Evolutionary conservation across 2,797 vertebrate genomes (phyloP), one percentile per base, ranked within the genome.

Genomic region (Coranthus polyacanthus): DNA sequence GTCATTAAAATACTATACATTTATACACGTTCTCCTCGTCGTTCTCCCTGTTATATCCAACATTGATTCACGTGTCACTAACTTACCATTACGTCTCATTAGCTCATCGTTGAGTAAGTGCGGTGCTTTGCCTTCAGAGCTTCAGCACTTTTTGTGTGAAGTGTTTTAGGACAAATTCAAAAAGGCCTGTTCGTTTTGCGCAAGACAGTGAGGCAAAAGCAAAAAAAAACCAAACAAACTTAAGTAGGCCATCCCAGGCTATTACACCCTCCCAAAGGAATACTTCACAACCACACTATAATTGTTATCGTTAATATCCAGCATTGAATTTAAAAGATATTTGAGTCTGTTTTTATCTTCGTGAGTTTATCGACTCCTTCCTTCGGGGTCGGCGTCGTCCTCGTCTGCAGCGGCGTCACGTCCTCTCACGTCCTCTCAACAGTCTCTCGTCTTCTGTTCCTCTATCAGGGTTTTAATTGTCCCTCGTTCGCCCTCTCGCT

Each of bases 1-100:
- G 86, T 59, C 82, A 83, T 83, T 90, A 86, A 88, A 92, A 89
- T 92, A 88, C 80, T 88, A 81, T 89, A 92, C 88, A 93, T 88
- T 88, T 88, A 79, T 89, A 88, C 85, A 90, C 47, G 83, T 90
- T 24, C 84, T 37, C 55, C 62, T 43, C 20, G 12, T 29, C 3
- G 18, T 67, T 50, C 39, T 64, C 60, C 63, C 60, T 57, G 58
- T 71, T 65, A 67, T 63, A 49, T 55, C 58, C 64, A 51, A 78
- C 68, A 20, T 21, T 52, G 58, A 75, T 57, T 75, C 26, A 32
- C 38, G 18, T 12, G 41, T 8, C 22, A 57, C 74, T 79, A 80
- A 36, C 37, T 76, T 49, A 60, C 36, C 49, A 45, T 73, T 53
- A 65, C 15, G 46, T 72, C 53, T 57, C 16, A 26, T 58, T 36